Evolutionary conservation across 1,140 invertebrate species (phyloP), one percentile per base, ranked within the genome.

Genomic region (Drosophila pseudoananassae): DNA sequence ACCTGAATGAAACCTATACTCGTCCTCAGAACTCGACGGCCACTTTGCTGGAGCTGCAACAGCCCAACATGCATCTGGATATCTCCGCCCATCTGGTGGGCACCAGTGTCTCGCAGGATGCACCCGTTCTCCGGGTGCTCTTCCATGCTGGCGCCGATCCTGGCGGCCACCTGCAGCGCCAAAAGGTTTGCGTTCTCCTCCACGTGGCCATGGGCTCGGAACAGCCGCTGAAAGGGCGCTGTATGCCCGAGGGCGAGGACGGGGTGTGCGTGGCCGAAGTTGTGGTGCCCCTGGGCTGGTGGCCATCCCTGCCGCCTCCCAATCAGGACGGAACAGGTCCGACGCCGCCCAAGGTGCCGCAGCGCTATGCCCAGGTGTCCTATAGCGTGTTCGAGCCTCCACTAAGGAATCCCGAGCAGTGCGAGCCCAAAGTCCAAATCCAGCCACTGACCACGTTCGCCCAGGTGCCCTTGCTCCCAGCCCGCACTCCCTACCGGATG

Each of bases 81-180:
- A 96, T 98, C 91, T 97, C 96, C 7, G 97, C 97, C 0, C 97
- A 98, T 91, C 92, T 98, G n/a, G 97, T 98, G 0, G 95, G 96
- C 1, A 92, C 93, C n/a, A 95, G 95, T 76, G 94, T 98, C 10
- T 94, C 96, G 1, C 94, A 97, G 25, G 97, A 98, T 84, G 95
- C 95, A 8, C 97, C 97, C 0, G 96, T 98, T 1, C 92, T 98
- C 1, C 92, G 97, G 33, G 97, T 98, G 0, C 93, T 98, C 1
- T 98, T 98, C 89, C 97, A 98, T 84, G 96, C 97, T 2, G 97
- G 96, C 15, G 95, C 96, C 53, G 96, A 96, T 91, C 95, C 95
- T 0, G 95, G 95, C 91, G 57, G 88, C 38, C 82, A 92, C 78
- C 20, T 92, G 75, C 91, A 92, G 92, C 60, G 92, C 75, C 74